A percentile compares a stretch with the other conserved stretches of the same genome.
Conservation (phyloP, 2,888 invertebrate genomes). For the Hydropsyche betteni region DNA sequence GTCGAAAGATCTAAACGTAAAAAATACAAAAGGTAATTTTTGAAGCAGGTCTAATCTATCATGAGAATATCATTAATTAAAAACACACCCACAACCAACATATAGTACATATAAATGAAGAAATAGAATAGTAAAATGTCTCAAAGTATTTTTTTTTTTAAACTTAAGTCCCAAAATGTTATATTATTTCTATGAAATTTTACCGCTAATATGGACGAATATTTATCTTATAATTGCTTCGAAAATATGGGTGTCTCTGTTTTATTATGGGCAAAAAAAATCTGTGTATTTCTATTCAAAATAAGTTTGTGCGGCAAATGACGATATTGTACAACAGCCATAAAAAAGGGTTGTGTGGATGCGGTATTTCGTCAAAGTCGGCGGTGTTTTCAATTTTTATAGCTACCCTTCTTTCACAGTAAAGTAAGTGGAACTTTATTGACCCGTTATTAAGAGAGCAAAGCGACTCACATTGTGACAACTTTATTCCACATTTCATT, state of each 20-base stretch:
- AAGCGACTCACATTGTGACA: slow-evolving; percentile 9
- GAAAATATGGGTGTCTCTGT: slow-evolving; percentile 16
- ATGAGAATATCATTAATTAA: slow-evolving; percentile 38
- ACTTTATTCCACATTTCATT: background rate
- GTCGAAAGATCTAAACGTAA: background rate
- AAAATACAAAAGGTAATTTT: slow-evolving; percentile 27
- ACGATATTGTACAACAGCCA: slow-evolving; percentile 12
- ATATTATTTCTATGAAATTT: too few relatives aligned
- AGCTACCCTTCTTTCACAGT: background rate
- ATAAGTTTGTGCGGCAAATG: background rate
- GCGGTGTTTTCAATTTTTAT: slow-evolving; percentile 3
- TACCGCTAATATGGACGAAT: background rate
- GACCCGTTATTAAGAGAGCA: background rate
- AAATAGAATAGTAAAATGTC: background rate
- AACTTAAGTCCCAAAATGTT: background rate
- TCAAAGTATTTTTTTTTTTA: slow-evolving; percentile 16
- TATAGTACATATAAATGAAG: background rate
- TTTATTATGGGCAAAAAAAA: background rate
- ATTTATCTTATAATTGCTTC: background rate
- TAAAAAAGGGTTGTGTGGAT: slow-evolving; percentile 24
- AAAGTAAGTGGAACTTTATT: slow-evolving; percentile 15
- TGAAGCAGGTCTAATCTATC: slow-evolving; percentile 35
- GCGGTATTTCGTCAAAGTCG: slow-evolving; percentile 9
- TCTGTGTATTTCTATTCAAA: background rate
- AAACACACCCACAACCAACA: slow-evolving; percentile 17